Conservation (phyloP, 1,140 invertebrate species). For the Ostrea denselamellosa region DNA sequence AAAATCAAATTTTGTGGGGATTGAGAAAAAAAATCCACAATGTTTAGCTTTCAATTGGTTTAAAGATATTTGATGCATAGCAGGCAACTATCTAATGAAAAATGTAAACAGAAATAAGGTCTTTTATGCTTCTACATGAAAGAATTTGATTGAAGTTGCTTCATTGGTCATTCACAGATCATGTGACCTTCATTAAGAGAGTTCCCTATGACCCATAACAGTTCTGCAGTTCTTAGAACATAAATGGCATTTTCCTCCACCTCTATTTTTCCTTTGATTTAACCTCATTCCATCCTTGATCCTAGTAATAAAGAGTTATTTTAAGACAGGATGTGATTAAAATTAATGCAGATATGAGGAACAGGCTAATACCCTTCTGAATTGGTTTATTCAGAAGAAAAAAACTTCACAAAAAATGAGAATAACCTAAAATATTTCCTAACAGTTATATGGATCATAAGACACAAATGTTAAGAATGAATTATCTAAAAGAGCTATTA, state of each 20-base stretch:
- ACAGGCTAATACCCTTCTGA: too few relatives aligned
- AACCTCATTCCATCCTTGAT: conserved; percentile 4
- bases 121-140: conserved; percentile 14
- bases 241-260: background rate
- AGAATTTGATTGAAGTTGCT: background rate
- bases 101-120: background rate
- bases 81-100: background rate
- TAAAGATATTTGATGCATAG: conserved; percentile 15
- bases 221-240: background rate
- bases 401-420: too few relatives aligned
- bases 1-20: background rate
- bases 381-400: too few relatives aligned
- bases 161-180: background rate
- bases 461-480: background rate
- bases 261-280: conserved; percentile 10
- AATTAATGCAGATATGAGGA: background rate
- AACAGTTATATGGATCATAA: background rate
- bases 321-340: conserved; percentile 16
- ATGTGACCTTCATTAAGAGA: background rate
- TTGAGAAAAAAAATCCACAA: background rate
- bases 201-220: background rate
- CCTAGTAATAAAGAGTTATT: conserved; percentile 3
- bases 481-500: background rate
- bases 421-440: too few relatives aligned
- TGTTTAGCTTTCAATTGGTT: background rate